Evolutionary conservation across 2,797 vertebrate genomes (phyloP).

Genomic region (Neosilurus hyrtlii): DNA sequence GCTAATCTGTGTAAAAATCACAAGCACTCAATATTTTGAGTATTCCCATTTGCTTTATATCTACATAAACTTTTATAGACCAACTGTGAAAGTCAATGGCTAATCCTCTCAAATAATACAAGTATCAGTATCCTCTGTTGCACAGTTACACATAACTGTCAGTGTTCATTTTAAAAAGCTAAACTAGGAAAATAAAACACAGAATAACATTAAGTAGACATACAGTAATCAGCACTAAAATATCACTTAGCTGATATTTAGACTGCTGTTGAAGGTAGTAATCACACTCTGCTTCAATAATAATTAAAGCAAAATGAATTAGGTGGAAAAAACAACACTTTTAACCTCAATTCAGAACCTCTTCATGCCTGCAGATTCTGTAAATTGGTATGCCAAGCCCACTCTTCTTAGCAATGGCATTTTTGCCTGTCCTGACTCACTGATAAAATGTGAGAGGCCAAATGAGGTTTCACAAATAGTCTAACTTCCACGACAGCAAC

Average conservation of each 20-base stretch:
- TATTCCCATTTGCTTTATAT: conserved; percentile 20
- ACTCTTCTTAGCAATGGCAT: conserved; percentile 23
- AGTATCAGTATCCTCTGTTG: neutral
- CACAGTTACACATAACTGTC: neutral
- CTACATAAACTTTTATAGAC: conserved; percentile 42
- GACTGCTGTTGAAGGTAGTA: neutral
- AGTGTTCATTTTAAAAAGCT: neutral
- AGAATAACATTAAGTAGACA: neutral
- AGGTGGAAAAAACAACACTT: conserved; percentile 16
- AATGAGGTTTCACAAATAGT: conserved; percentile 71
- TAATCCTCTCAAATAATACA: neutral
- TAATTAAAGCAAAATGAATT: neutral
- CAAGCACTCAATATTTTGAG: neutral
- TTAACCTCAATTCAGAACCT: conserved; percentile 9
- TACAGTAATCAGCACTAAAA: neutral
- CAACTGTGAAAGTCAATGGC: conserved; percentile 15
- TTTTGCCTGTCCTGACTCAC: conserved; percentile 44
- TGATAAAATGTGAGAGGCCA: conserved; percentile 55
- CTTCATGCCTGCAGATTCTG: conserved; percentile 10
- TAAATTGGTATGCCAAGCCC: conserved; percentile 55
- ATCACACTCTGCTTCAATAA: neutral
- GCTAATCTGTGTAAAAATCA: conserved; percentile 13
- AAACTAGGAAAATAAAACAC: neutral
- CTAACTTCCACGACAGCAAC: conserved; percentile 68
- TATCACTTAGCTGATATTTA: neutral